Base-by-base conservation (phyloP, 2,888 invertebrate species). In the Drosophila anceps region DNA sequence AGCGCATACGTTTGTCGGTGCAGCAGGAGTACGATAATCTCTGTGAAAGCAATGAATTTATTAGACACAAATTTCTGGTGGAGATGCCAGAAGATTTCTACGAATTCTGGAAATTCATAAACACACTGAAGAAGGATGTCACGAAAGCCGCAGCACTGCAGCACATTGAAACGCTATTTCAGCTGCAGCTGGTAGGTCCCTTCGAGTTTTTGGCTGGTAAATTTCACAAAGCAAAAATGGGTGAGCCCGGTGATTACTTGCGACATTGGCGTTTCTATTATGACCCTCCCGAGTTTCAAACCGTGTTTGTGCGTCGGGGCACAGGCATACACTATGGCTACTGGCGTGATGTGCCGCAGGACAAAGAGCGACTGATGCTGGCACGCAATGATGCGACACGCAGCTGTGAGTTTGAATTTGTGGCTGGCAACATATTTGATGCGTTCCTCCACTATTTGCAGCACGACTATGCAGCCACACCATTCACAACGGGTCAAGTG, bases 231-330 rank as follows among this genome's bases (percentile, higher is more conserved):
- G 94, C 94, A 3, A 92, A 93, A 65, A 91, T 95, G 29, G 92
- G 94, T 1, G 93, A 94, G 69, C 94, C 95, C 71, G 93, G 95
- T 69, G 93, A 95, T 70, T 97, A 96, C 91, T 94, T 98, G 54
- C 93, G 95, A 12, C 98, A 98, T 91, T 98, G 97, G 96, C 95
- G 99, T 82, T 98, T 96, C 93, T 98, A 95, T 91, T 98, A 96
- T 92, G 99, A 99, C 94, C 97, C 98, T 12, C 98, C 99, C 12
- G 98, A 99, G 93, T 97, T 98, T 92, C 97, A 98, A 95, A 96
- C 97, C 4, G 93, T 97, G 44, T 92, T 97, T 57, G 95, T 95
- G 27, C 95, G 95, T 88, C 95, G 95, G 55, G 94, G 94, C 55
- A 95, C 95, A 68, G 96, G 96, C 73, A 95, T 95, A 79, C 98